Evolutionary conservation across 1,140 invertebrate genomes (phyloP).

Genomic region (Odontomachus brunneus): DNA sequence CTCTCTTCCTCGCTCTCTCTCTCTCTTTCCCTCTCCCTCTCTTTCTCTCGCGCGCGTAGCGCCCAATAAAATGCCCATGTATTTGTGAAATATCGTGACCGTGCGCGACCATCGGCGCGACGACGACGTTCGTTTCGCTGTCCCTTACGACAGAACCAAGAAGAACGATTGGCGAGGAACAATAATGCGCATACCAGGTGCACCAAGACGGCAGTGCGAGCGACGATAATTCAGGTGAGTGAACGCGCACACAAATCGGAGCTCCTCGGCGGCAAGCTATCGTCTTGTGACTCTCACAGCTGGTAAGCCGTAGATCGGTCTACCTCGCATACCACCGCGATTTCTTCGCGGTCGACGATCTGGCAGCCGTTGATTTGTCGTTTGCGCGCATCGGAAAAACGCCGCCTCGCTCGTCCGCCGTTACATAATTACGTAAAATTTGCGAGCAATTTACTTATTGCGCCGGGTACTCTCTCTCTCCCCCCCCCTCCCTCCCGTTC

Average conservation of each 20-base stretch:
- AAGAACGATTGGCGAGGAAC: constrained; percentile 2
- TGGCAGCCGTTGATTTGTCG: not conserved
- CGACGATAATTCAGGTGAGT: constrained; percentile 74
- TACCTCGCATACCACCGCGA: not conserved
- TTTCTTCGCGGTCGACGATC: not conserved
- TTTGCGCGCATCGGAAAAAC: not conserved
- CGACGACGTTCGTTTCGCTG: constrained; percentile 26
- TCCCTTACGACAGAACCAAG: not conserved
- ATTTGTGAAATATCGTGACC: constrained; percentile 37
- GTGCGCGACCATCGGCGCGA: constrained; percentile 17
- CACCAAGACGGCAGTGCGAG: constrained; percentile 68
- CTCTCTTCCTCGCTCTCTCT: not conserved
- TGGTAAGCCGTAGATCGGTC: constrained; percentile 54
- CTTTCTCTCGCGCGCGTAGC: constrained; percentile 1
- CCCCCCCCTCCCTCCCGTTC: no score
- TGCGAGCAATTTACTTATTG: no score
- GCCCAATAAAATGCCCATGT: constrained; percentile 59
- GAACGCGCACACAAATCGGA: constrained; percentile 53
- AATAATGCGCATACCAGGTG: constrained; percentile 72
- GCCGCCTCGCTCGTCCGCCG: constrained; percentile 18
- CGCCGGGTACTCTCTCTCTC: no score
- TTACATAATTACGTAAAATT: constrained; percentile 58
- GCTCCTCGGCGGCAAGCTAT: constrained; percentile 46
- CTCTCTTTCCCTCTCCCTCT: not conserved
- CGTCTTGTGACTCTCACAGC: constrained; percentile 62